Evolutionary conservation across 2,113 vertebrate genomes (phyloP), one percentile per base, ranked within the genome.

Genomic region (Mastomys natalensis): DNA sequence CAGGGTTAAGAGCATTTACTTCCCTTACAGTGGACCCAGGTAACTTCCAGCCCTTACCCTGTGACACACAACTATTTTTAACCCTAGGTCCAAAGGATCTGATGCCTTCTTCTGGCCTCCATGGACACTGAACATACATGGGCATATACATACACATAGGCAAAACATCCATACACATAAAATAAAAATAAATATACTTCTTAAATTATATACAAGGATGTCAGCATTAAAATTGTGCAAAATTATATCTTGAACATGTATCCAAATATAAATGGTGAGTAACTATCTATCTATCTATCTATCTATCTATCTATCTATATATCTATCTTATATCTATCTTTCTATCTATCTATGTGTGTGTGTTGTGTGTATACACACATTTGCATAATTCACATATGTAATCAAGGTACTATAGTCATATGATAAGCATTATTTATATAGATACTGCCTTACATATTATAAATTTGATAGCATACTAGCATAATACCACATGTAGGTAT

Each of bases 221-320:
- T 66, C 16, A 60, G 45, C 87, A 76, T 73, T 91, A 76, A 91
- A 94, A 94, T 92, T 93, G 22, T 92, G 6, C 31, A 58, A 92
- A 87, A 31, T 76, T 88, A 76, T 24, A 90, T 66, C 68, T 74
- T 96, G 29, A 72, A 55, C 7, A 78, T 45, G 11, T 26, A 87
- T 70, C 19, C 55, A 96, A 70, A 74, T 68, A 40, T 7, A 74
- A 10, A 68, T 17, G 17, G 48, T 89, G 17, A 29, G 60, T n/a
- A n/a, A n/a, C n/a, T n/a, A n/a, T n/a, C n/a, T n/a, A n/a, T n/a
- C n/a, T n/a, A n/a, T n/a, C n/a, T n/a, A n/a, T n/a, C n/a, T n/a
- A n/a, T n/a, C n/a, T n/a, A n/a, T n/a, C n/a, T n/a, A n/a, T n/a
- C n/a, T n/a, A n/a, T n/a, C n/a, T n/a, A n/a, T n/a, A n/a, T n/a